Evolutionary conservation across 2,797 vertebrate species (phyloP).

Genomic region (Coccyzus lansbergi): DNA sequence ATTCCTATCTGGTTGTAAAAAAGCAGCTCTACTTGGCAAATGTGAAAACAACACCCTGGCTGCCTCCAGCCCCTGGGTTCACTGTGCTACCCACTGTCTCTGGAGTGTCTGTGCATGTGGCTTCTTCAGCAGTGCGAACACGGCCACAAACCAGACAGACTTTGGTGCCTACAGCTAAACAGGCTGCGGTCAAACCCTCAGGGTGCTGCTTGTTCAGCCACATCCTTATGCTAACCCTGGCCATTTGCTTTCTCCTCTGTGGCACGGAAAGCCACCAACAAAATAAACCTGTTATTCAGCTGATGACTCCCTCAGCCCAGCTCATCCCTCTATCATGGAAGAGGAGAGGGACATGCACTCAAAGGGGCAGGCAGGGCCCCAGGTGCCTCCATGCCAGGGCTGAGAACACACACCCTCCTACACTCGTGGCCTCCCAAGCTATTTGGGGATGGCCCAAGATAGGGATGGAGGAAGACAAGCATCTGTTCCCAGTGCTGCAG

Average conservation of each 20-base stretch:
- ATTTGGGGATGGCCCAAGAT: neutral
- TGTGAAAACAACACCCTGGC: fast-evolving
- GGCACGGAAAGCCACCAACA: neutral
- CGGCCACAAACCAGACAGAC: neutral
- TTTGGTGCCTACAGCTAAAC: neutral
- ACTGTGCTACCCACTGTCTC: neutral
- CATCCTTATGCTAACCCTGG: neutral
- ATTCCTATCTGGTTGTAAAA: neutral
- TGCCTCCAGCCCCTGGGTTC: neutral
- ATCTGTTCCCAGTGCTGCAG: neutral
- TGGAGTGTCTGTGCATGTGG: neutral
- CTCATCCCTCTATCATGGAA: neutral
- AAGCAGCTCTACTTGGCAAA: neutral
- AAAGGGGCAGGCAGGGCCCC: neutral
- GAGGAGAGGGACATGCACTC: neutral
- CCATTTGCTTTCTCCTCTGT: neutral
- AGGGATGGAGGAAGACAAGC: neutral
- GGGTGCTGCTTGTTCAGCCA: neutral
- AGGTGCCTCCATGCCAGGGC: neutral
- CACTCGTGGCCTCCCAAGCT: neutral
- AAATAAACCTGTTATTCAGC: neutral
- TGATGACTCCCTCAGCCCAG: neutral
- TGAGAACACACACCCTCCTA: neutral
- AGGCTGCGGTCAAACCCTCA: neutral
- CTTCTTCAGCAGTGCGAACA: neutral